Base-by-base conservation (phyloP, 2,113 vertebrate genomes). In the Notothenia coriiceps region DNA sequence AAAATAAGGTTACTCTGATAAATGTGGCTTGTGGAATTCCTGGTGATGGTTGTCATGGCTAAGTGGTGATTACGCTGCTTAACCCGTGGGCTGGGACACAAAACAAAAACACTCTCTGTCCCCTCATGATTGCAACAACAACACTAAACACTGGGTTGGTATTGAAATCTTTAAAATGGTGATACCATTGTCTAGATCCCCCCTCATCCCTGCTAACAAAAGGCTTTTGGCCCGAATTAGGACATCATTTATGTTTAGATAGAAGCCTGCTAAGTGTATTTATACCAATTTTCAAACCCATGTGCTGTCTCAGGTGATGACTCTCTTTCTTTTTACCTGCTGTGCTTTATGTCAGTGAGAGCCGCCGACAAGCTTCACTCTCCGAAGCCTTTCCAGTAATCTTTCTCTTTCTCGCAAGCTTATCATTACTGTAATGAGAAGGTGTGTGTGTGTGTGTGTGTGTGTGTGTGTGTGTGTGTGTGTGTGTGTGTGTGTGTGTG, bases 361-460 rank as follows among this genome's bases (percentile, higher is more conserved):
- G 91, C 91, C 84, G 90, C 91, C 90, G 78, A 86, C 81, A 84
- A 91, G 90, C 86, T 92, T 93, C 89, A 82, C 72, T 91, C 88
- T 90, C 86, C 85, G 80, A 89, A 92, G 89, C 81, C 87, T 68
- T 91, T 82, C 87, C 89, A 92, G 90, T 92, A 91, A 94, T 95
- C 92, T 89, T 73, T 88, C 85, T 80, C 75, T 25, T 40, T 40
- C 35, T 40, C 35, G 46, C 77, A 80, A 75, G 89, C 91, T 94
- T 94, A 93, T 94, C 89, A 94, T 95, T 95, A 94, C 83, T 80
- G 72, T 94, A 95, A 95, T 94, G 90, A 92, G 86, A 94, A 91
- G 93, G 93, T 94, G 90, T 87, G 80, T 91, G 74, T 88, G 72
- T 75, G 33, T 76, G 63, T 80, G 80, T 85, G 35, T 40, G 35